phyloP scores from a whole-genome alignment of 2,888 invertebrate species.

The Tipula confusa region DNA sequence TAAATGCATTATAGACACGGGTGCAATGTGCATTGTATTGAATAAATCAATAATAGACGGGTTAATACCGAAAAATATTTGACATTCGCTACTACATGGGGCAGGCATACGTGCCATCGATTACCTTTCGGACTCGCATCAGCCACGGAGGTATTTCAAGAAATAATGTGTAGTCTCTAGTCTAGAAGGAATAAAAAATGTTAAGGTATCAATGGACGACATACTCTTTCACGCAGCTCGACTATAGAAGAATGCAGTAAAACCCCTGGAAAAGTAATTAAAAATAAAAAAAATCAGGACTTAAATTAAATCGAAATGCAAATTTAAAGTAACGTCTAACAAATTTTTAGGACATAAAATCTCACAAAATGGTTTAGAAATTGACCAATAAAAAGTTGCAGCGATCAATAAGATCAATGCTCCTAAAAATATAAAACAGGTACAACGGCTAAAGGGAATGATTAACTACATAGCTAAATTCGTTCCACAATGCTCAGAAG shows the following conservation, averaged over 20 bases:
- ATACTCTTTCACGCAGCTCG: constrained; percentile 37
- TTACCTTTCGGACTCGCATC: constrained; percentile 31
- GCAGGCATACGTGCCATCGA: constrained; percentile 33
- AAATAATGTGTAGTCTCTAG: too few relatives aligned
- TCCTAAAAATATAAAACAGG: constrained; percentile 33
- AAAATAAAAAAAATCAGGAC: constrained; percentile 34
- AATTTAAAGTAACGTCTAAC: constrained; percentile 31
- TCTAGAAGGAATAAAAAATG: constrained; percentile 35
- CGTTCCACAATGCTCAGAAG: too few relatives aligned
- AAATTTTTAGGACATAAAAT: constrained; percentile 36
- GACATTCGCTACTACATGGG: neutral
- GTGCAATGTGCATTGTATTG: neutral
- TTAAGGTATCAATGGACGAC: constrained; percentile 38
- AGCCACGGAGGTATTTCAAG: neutral
- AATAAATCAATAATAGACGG: neutral
- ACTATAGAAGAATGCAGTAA: constrained; percentile 36
- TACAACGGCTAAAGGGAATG: constrained; percentile 35
- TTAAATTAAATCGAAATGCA: constrained; percentile 40
- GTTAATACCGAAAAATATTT: neutral
- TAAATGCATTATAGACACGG: neutral
- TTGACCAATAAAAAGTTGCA: constrained; percentile 33
- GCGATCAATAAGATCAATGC: constrained; percentile 33
- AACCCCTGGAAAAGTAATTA: constrained; percentile 36
- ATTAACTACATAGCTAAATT: constrained; percentile 30
- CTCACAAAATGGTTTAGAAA: constrained; percentile 33